A percentile compares a stretch with the other conserved stretches of the same genome.
Conservation (phyloP, 2,888 invertebrate genomes). For the Volucella bombylans region DNA sequence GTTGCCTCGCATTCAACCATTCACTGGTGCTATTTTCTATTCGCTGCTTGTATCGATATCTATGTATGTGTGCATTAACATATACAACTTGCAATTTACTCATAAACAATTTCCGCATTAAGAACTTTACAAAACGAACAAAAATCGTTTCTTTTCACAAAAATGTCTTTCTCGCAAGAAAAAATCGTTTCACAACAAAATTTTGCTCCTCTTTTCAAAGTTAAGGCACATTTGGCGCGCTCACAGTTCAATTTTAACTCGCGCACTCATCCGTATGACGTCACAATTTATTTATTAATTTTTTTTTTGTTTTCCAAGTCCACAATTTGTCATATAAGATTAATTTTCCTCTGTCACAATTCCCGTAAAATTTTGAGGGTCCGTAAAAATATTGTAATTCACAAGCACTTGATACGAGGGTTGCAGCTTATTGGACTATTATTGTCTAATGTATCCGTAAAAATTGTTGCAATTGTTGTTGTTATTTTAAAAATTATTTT, state of each 20-base stretch:
- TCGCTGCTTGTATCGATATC: constrained; percentile 3
- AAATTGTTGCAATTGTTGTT: neutral
- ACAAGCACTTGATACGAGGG: constrained; percentile 17
- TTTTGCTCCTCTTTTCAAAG: neutral
- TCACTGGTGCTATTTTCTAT: constrained; percentile 27
- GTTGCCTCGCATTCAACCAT: constrained; percentile 34
- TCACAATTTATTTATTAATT: constrained; percentile 23
- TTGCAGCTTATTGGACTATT: neutral
- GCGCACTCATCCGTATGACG: constrained; percentile 37
- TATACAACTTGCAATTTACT: constrained; percentile 35
- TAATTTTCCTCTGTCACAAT: neutral
- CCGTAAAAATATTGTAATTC: neutral
- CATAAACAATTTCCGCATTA: constrained; percentile 29
- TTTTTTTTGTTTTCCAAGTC: neutral
- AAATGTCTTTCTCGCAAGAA: neutral
- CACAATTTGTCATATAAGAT: constrained; percentile 15
- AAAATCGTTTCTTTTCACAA: constrained; percentile 8
- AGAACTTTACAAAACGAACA: constrained; percentile 16
- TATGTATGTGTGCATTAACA: neutral
- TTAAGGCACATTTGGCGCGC: neutral
- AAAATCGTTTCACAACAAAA: neutral
- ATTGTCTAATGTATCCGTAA: neutral
- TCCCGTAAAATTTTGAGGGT: too few species aligned
- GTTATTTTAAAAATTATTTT: constrained; percentile 7
- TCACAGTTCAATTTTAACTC: constrained; percentile 6